A percentile compares a stretch with the other conserved stretches of the same genome.
Conservation (phyloP, 2,797 vertebrate genomes). For the Hyperoplus immaculatus region DNA sequence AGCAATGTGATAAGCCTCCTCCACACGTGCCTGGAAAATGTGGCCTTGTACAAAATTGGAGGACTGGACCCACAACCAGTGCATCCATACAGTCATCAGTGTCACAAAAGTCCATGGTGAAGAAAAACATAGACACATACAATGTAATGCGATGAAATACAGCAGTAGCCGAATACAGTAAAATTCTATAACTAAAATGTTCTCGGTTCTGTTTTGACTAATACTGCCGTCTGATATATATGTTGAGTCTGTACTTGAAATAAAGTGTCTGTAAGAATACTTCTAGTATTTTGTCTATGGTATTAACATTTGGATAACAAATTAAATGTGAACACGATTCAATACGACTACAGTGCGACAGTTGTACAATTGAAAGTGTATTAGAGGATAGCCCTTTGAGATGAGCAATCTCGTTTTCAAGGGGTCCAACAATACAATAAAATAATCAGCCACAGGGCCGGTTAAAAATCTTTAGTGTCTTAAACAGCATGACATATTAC, state of each 20-base stretch:
- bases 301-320: background rate
- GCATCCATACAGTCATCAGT: background rate
- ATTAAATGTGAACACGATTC: background rate
- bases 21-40: constrained; percentile 10
- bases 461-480: background rate
- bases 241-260: background rate
- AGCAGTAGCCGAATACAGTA: background rate
- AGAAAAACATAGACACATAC: too few species aligned
- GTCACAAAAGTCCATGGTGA: background rate
- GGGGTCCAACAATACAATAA: too few species aligned
- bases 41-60: constrained; percentile 16
- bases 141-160: background rate
- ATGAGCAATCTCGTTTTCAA: too few species aligned
- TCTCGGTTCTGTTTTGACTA: too few species aligned
- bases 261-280: background rate
- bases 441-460: background rate
- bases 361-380: background rate
- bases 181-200: too few species aligned
- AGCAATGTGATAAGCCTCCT: constrained; percentile 35
- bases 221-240: too few species aligned
- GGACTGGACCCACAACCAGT: background rate
- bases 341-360: background rate
- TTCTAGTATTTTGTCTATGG: too few species aligned
- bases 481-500: background rate
- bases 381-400: too few species aligned